A percentile compares a stretch with the other conserved stretches of the same genome.
Conservation (phyloP, 2,888 invertebrate genomes). For the Horisme vitalbata region DNA sequence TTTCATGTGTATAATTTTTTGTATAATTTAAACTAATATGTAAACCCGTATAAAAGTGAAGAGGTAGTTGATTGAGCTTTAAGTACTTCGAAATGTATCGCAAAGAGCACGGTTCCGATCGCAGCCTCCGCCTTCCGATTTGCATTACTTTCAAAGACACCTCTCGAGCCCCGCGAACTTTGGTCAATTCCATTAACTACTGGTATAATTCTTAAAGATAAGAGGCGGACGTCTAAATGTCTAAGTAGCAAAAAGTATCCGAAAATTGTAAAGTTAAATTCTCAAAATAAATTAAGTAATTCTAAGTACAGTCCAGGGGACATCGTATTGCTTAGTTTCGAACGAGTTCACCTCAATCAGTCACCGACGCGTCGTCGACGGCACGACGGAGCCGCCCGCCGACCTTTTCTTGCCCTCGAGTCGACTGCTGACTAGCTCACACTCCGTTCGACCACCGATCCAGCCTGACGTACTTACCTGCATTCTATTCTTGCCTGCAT, state of each 20-base stretch:
- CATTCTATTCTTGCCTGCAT: constrained; percentile 16
- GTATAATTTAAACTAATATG: constrained; percentile 83
- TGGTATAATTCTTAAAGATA: constrained; percentile 68
- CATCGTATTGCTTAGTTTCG: constrained; percentile 71
- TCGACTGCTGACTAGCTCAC: constrained; percentile 56
- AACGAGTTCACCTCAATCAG: constrained; percentile 73
- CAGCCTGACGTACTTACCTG: constrained; percentile 42
- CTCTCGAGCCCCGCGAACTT: constrained; percentile 48
- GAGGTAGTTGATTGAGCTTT: constrained; percentile 81
- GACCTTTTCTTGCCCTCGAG: constrained; percentile 55
- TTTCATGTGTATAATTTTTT: constrained; percentile 75
- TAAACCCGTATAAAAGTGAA: constrained; percentile 83
- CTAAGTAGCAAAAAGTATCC: constrained; percentile 74
- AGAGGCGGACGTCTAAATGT: constrained; percentile 78
- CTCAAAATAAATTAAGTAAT: constrained; percentile 82
- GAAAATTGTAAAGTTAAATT: constrained; percentile 76
- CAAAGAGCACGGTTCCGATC: constrained; percentile 65
- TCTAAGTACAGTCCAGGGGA: constrained; percentile 81
- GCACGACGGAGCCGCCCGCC: constrained; percentile 45
- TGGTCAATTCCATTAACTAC: constrained; percentile 50
- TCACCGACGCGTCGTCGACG: constrained; percentile 73
- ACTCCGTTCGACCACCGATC: constrained; percentile 51
- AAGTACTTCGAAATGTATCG: constrained; percentile 78
- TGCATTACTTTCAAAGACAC: constrained; percentile 37
- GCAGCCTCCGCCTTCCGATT: constrained; percentile 40